Evolutionary conservation across 2,113 vertebrate species (phyloP), one percentile per base, ranked within the genome.

Genomic region (Amazona vittata): DNA sequence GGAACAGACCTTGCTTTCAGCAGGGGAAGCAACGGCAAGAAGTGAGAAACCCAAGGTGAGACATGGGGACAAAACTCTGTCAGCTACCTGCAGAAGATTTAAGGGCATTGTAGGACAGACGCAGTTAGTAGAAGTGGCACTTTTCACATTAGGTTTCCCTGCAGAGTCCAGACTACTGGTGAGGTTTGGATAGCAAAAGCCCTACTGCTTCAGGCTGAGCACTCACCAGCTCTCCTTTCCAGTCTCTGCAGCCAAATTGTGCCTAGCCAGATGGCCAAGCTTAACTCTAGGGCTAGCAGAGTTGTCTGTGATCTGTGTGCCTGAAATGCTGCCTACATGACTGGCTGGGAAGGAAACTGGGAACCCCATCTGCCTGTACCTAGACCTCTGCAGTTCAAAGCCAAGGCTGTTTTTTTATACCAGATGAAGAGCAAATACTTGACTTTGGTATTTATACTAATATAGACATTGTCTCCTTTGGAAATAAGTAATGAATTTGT

Each of bases 261-360:
- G 1, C 8, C 63, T 50, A 46, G 14, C 6, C 52, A 69, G 16
- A 46, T 81, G 49, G 29, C 39, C 2, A 0, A 43, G 22, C 25
- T 55, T 0, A 0, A 5, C 29, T 43, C 37, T 19, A 39, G 35
- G 59, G 31, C 50, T 53, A 31, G 63, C 44, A 69, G 71, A 50
- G 9, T 10, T 87, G 50, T 3, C 33, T 50, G 60, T 81, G 55
- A 39, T 57, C 25, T 50, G 11, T 24, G 25, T 84, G 47, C 63
- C 44, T 87, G 65, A 71, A 94, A 55, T 22, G 6, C 69, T 88
- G 67, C 44, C 78, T 55, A 25, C 46, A 53, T 0, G 1, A 9
- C 21, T 46, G 65, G 6, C 73, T 46, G 31, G 41, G 50, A 81
- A 55, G 21, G 37, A 14, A 75, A 50, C 0, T 0, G 3, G 35